Conservation (phyloP, 2,113 vertebrate species). For the Furnarius figulus region DNA sequence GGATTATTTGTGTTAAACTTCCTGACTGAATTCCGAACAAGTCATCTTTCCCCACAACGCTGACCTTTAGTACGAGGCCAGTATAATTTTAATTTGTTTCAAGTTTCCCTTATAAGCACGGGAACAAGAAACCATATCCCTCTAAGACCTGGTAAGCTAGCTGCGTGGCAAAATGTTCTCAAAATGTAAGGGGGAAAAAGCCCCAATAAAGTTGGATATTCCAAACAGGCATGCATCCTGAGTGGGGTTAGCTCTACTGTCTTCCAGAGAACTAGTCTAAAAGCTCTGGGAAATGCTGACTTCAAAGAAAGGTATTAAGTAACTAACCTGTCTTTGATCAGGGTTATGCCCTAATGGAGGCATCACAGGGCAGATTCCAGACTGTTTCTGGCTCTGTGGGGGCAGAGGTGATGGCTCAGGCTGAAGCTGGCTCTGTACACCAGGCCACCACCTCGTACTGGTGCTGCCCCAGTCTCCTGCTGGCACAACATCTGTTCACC, state of each 20-base stretch:
- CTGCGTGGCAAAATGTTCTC: background rate
- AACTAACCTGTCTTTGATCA: background rate
- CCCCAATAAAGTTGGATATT: background rate
- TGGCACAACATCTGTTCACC: background rate
- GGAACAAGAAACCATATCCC: background rate
- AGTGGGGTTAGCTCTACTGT: background rate
- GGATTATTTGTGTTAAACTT: constrained; percentile 71
- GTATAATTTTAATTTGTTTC: constrained; percentile 61
- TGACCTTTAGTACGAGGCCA: constrained; percentile 55
- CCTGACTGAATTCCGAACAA: constrained; percentile 68
- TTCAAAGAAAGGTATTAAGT: background rate
- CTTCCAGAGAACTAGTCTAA: background rate
- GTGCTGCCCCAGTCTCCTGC: background rate
- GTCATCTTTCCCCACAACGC: constrained; percentile 53
- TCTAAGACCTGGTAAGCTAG: background rate
- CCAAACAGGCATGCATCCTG: background rate
- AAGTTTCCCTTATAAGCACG: constrained; percentile 52
- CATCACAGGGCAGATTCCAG: background rate
- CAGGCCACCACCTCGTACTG: background rate
- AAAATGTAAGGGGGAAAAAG: background rate
- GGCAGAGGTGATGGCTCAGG: background rate
- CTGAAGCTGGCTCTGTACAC: background rate
- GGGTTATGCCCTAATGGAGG: background rate
- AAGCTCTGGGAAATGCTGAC: background rate
- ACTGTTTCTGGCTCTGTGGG: background rate